Percentiles rank a stretch among this genome's conserved stretches.
These are phyloP conservation scores for Urocyon cinereoargenteus DNA, from an alignment of 2,797 vertebrate species.

Conservation along the genomic window DNA sequence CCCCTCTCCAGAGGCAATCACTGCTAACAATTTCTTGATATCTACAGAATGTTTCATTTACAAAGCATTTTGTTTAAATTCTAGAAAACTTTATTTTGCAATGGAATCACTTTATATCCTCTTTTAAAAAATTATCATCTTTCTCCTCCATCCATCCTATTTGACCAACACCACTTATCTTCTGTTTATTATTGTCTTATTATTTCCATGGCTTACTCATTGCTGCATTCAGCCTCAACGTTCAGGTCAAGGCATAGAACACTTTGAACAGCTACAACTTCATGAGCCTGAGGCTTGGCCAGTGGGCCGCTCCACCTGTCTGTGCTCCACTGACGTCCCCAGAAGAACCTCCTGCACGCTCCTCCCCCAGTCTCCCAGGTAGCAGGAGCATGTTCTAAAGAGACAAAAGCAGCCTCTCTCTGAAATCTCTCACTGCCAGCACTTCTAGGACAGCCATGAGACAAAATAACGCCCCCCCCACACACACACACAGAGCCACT, in stretches of 20 bases:
- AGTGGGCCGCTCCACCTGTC: background rate
- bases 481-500: background rate
- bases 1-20: background rate
- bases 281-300: background rate
- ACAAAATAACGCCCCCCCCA: background rate
- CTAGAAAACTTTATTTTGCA: background rate
- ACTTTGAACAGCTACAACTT: background rate
- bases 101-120: background rate
- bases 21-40: conserved; percentile 6
- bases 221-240: background rate
- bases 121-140: background rate
- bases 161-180: background rate
- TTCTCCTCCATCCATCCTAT: background rate
- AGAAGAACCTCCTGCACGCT: background rate
- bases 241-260: background rate
- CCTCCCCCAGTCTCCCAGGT: background rate
- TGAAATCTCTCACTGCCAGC: background rate
- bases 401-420: background rate
- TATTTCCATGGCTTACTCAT: background rate
- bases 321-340: background rate
- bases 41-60: background rate
- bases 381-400: background rate
- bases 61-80: background rate
- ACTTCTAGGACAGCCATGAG: background rate
- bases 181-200: background rate